Percentiles rank a stretch among this genome's conserved stretches.
Evolutionary conservation across 1,140 invertebrate species (phyloP).

Genomic region (Orchesella cincta): DNA sequence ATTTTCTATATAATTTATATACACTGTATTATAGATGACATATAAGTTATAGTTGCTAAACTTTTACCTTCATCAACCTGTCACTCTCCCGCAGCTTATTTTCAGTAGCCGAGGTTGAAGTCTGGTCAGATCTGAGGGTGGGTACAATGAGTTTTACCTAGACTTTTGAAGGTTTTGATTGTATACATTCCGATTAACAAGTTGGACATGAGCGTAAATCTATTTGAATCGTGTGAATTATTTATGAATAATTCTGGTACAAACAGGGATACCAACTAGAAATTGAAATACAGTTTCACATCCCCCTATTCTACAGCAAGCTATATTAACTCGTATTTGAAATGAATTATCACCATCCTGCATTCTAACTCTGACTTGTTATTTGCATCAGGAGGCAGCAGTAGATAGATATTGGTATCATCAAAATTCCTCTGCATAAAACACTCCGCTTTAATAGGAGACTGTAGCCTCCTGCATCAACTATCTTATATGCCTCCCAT

Average conservation of each 20-base stretch:
- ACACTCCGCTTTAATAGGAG: not conserved
- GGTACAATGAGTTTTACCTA: not conserved
- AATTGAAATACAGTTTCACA: not conserved
- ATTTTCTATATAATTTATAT: too few relatives aligned
- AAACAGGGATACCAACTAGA: not conserved
- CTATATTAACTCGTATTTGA: not conserved
- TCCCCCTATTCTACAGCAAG: not conserved
- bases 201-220: not conserved
- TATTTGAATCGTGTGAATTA: not conserved
- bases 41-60: not conserved
- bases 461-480: not conserved
- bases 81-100: constrained; percentile 46
- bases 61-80: constrained; percentile 41
- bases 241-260: not conserved
- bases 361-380: not conserved
- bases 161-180: not conserved
- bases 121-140: not conserved
- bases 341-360: not conserved
- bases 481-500: not conserved
- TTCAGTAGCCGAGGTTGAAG: not conserved
- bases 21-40: not conserved
- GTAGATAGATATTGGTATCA: not conserved
- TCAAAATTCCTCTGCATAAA: not conserved
- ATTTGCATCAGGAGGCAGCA: not conserved
- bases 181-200: not conserved